phyloP scores from a whole-genome alignment of 1,140 invertebrate genomes.

The Cheumatopsyche charites region DNA sequence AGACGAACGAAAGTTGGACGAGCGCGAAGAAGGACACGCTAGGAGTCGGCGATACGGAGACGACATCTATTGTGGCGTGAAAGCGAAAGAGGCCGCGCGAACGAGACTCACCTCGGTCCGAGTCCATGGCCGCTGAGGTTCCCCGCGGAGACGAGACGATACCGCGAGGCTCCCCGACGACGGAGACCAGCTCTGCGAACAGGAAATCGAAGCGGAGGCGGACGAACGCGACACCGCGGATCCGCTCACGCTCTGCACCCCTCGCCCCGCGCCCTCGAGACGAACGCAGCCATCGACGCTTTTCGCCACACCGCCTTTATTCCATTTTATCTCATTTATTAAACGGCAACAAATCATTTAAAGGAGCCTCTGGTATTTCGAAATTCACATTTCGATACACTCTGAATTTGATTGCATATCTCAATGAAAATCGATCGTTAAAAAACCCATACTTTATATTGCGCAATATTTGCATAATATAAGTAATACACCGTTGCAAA shows the following conservation, averaged over 20 bases:
- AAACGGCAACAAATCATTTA: too few species aligned
- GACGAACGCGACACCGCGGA: not conserved
- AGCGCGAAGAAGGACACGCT: not conserved
- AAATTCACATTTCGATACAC: too few species aligned
- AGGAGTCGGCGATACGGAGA: not conserved
- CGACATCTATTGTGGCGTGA: too few species aligned
- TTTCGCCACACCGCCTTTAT: not conserved
- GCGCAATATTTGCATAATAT: too few species aligned
- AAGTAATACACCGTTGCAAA: too few species aligned
- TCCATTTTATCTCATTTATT: not conserved
- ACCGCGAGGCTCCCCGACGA: not conserved
- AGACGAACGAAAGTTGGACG: not conserved
- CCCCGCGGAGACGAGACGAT: not conserved
- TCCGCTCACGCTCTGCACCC: not conserved
- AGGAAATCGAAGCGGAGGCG: not conserved
- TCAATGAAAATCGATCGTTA: too few species aligned
- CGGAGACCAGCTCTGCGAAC: too few species aligned
- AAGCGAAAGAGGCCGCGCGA: too few species aligned
- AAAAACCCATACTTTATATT: too few species aligned
- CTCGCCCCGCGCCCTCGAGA: slow-evolving; percentile 1
- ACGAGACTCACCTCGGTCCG: slow-evolving; percentile 9
- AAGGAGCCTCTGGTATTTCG: too few species aligned
- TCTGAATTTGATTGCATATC: too few species aligned
- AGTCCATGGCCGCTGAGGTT: slow-evolving; percentile 15
- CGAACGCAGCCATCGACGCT: slow-evolving; percentile 3